A percentile compares a stretch with the other conserved stretches of the same genome.
phyloP scores from a whole-genome alignment of 2,797 vertebrate species.

The Nyctibius grandis region DNA sequence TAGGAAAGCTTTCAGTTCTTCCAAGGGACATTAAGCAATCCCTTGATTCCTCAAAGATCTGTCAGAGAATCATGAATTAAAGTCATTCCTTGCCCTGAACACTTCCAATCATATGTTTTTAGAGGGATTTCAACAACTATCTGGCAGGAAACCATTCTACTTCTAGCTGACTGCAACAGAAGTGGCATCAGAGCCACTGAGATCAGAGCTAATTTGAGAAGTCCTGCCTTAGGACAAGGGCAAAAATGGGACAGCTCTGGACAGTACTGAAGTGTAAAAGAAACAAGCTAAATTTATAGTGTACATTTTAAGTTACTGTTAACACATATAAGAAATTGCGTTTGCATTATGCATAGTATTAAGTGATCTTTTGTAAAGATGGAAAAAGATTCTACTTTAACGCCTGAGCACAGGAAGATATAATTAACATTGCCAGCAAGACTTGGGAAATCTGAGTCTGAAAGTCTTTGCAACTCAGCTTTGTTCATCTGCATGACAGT shows the following conservation, averaged over 20 bases:
- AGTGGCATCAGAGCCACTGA: neutral
- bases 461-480: neutral
- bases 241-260: neutral
- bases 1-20: neutral
- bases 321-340: neutral
- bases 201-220: constrained; percentile 29
- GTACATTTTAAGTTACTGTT: neutral
- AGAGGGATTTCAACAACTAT: neutral
- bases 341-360: neutral
- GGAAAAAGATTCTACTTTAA: neutral
- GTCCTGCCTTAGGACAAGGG: neutral
- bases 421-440: neutral
- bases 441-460: neutral
- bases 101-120: neutral
- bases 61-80: neutral
- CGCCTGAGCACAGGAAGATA: neutral
- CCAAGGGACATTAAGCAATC: neutral
- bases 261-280: neutral
- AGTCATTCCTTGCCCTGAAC: neutral
- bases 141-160: neutral
- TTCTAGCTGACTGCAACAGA: neutral
- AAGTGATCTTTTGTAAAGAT: neutral
- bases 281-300: neutral
- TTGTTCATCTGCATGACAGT: neutral
- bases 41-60: neutral